Percentiles rank a stretch among this genome's conserved stretches.
phyloP scores from a whole-genome alignment of 1,140 invertebrate species.

The Babylonia areolata region DNA sequence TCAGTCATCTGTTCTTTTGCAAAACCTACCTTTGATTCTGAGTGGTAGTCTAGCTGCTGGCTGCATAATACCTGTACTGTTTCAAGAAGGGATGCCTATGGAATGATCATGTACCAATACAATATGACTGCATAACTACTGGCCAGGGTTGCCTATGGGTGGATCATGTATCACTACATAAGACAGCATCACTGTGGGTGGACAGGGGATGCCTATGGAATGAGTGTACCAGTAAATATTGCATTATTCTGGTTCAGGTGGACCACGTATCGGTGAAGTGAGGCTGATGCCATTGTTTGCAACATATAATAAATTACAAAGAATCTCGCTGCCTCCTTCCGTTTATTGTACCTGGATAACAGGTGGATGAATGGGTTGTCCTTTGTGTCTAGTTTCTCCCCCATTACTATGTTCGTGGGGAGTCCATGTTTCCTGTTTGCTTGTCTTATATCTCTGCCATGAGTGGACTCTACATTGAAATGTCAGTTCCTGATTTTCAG shows the following conservation, averaged over 20 bases:
- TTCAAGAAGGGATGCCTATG: background rate
- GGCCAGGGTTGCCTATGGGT: background rate
- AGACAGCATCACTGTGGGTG: background rate
- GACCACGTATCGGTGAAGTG: background rate
- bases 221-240: background rate
- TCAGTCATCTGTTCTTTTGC: background rate
- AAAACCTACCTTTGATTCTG: background rate
- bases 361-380: too few relatives aligned
- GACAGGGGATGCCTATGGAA: background rate
- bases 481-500: too few relatives aligned
- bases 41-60: constrained; percentile 16
- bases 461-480: too few relatives aligned
- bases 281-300: background rate
- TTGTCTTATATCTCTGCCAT: too few relatives aligned
- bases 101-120: background rate
- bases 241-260: constrained; percentile 13
- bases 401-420: too few relatives aligned
- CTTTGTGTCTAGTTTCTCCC: too few relatives aligned
- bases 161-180: background rate
- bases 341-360: too few relatives aligned
- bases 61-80: constrained; percentile 25
- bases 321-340: background rate
- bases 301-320: constrained; percentile 32
- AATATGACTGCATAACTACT: background rate
- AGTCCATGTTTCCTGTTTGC: too few relatives aligned